Evolutionary conservation across 92 coral and sea anemone genomes (phyloP).

Genomic region (Bergia sp.): DNA sequence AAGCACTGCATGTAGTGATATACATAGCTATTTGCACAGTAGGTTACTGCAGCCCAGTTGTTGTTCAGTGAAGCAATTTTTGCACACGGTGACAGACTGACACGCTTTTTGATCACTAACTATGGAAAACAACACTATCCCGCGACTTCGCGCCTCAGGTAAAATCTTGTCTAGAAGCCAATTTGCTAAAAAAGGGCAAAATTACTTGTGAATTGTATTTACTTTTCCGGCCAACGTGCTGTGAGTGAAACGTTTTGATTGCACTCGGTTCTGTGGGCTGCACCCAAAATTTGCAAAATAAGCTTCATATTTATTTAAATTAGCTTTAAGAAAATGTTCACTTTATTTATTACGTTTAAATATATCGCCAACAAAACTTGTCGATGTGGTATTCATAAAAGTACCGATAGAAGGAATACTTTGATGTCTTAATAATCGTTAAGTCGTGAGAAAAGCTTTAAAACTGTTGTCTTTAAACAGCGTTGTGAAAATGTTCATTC

Average conservation of each 20-base stretch:
- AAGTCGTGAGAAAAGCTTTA: not conserved
- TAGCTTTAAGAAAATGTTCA: not conserved
- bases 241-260: not conserved
- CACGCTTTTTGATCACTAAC: not conserved
- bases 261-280: not conserved
- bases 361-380: not conserved
- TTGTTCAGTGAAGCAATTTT: not conserved
- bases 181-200: conserved; percentile 21
- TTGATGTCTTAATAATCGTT: not conserved
- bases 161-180: not conserved
- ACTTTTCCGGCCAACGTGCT: not conserved
- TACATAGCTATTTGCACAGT: not conserved
- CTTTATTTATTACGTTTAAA: not conserved
- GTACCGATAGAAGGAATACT: not conserved
- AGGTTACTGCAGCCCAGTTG: not conserved
- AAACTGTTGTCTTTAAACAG: not conserved
- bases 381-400: not conserved
- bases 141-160: not conserved
- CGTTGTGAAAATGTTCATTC: not conserved
- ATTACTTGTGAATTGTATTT: not conserved
- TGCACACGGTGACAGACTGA: not conserved
- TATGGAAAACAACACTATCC: not conserved
- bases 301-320: not conserved
- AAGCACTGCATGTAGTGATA: not conserved
- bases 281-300: not conserved